A percentile compares a stretch with the other conserved stretches of the same genome.
Evolutionary conservation across 1,140 invertebrate genomes (phyloP).

Genomic region (Cydia strobilella): DNA sequence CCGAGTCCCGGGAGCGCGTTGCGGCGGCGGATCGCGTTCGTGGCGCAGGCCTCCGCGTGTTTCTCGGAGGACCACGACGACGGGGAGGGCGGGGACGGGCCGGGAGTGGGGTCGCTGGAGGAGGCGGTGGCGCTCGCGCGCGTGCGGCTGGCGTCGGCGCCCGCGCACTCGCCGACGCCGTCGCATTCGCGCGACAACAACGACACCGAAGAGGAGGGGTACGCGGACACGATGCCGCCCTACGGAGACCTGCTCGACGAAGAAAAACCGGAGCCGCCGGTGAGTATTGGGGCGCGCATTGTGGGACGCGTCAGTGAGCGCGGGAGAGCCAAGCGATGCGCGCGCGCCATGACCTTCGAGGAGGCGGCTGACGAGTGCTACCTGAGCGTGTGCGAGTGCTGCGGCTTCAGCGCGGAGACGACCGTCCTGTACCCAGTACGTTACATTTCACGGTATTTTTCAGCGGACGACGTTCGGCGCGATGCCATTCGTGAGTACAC

Average conservation of each 20-base stretch:
- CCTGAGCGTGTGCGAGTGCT: constrained; percentile 77
- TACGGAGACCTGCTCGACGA: constrained; percentile 77
- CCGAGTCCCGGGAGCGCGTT: constrained; percentile 69
- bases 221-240: constrained; percentile 71
- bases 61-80: constrained; percentile 70
- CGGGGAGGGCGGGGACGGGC: constrained; percentile 43
- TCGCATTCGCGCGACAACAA: constrained; percentile 64
- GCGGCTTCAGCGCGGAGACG: constrained; percentile 78
- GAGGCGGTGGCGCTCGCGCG: constrained; percentile 75
- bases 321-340: constrained; percentile 62
- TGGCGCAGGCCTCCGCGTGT: constrained; percentile 65
- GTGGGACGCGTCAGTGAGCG: constrained; percentile 50
- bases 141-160: constrained; percentile 53
- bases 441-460: constrained; percentile 72
- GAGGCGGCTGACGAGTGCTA: constrained; percentile 72
- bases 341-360: constrained; percentile 78
- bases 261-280: constrained; percentile 47
- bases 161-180: constrained; percentile 57
- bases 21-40: constrained; percentile 72
- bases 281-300: constrained; percentile 63
- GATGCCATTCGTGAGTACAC: constrained; percentile 76
- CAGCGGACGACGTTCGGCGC: constrained; percentile 56
- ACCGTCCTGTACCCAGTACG: constrained; percentile 74
- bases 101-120: constrained; percentile 68
- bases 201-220: constrained; percentile 70